These are phyloP conservation scores for Lepidochrysops patricia DNA, from an alignment of 2,888 invertebrate genomes.

Conservation along the genomic window DNA sequence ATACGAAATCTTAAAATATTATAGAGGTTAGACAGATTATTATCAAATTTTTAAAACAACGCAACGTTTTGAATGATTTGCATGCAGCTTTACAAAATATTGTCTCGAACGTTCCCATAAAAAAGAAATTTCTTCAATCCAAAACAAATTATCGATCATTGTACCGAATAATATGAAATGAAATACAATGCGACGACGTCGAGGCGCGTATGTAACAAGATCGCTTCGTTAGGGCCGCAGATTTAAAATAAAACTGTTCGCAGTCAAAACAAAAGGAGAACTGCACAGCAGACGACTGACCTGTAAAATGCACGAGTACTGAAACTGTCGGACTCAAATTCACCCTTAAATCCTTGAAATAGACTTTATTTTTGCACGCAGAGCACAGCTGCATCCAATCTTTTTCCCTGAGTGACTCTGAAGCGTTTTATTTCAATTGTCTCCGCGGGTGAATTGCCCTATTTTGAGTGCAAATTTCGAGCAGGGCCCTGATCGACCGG, in stretches of 20 bases:
- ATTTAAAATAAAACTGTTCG: slow-evolving; percentile 63
- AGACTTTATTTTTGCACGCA: slow-evolving; percentile 40
- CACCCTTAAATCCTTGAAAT: slow-evolving; percentile 33
- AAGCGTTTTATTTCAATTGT: slow-evolving; percentile 65
- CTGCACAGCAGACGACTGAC: slow-evolving; percentile 49
- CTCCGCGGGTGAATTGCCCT: slow-evolving; percentile 66
- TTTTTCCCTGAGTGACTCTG: slow-evolving; percentile 28
- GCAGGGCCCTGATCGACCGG: slow-evolving; percentile 47
- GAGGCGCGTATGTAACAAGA: slow-evolving; percentile 48
- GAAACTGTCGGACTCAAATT: slow-evolving; percentile 28
- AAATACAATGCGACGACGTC: slow-evolving; percentile 25
- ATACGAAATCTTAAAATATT: too few relatives aligned
- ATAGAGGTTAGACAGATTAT: too few relatives aligned
- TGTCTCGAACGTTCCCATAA: neutral
- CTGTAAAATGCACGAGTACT: slow-evolving; percentile 36
- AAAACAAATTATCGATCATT: neutral
- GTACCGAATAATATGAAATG: neutral
- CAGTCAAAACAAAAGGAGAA: slow-evolving; percentile 54
- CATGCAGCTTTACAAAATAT: neutral
- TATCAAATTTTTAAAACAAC: too few relatives aligned
- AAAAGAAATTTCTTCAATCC: neutral
- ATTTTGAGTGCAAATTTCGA: slow-evolving; percentile 56
- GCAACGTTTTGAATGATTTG: too few relatives aligned
- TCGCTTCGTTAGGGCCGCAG: slow-evolving; percentile 64
- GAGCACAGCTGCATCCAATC: slow-evolving; percentile 29